A percentile compares a stretch with the other conserved stretches of the same genome.
Evolutionary conservation across 2,888 invertebrate species (phyloP).

Genomic region (Deilephila elpenor): DNA sequence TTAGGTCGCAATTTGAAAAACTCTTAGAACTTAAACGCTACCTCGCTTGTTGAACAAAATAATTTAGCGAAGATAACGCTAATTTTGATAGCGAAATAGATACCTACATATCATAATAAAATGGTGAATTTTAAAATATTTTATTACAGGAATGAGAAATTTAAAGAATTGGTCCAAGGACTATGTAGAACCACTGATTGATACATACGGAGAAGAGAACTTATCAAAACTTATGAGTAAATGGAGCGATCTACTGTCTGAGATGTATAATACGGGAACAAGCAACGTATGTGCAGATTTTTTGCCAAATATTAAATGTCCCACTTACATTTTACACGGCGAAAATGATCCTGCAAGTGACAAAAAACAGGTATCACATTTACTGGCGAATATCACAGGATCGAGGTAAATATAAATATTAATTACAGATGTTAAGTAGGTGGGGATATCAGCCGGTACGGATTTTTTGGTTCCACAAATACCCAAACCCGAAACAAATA

Average conservation of each 20-base stretch:
- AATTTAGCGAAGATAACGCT: too few relatives aligned
- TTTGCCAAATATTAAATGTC: slow-evolving; percentile 87
- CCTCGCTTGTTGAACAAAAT: too few relatives aligned
- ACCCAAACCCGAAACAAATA: too few relatives aligned
- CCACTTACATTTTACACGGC: slow-evolving; percentile 93
- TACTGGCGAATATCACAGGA: slow-evolving; percentile 87
- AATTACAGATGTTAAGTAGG: too few relatives aligned
- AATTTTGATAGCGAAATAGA: too few relatives aligned
- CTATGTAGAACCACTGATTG: slow-evolving; percentile 89
- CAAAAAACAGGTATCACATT: slow-evolving; percentile 88
- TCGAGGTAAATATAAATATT: slow-evolving; percentile 83
- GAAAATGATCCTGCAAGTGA: slow-evolving; percentile 92
- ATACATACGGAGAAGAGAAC: slow-evolving; percentile 89
- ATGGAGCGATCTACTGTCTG: slow-evolving; percentile 88
- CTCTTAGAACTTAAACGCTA: too few relatives aligned
- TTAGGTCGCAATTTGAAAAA: too few relatives aligned
- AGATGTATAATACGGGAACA: slow-evolving; percentile 83
- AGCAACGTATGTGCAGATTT: slow-evolving; percentile 90
- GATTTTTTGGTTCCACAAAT: too few relatives aligned
- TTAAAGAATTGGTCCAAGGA: slow-evolving; percentile 91
- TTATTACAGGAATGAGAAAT: slow-evolving; percentile 86
- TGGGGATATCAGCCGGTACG: too few relatives aligned
- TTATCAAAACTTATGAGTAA: slow-evolving; percentile 88
- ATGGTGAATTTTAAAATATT: too few relatives aligned
- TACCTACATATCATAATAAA: too few relatives aligned